These are phyloP conservation scores for human (Homo sapiens) DNA, from an alignment of 2,113 vertebrate genomes.

Conservation along the genomic window DNA sequence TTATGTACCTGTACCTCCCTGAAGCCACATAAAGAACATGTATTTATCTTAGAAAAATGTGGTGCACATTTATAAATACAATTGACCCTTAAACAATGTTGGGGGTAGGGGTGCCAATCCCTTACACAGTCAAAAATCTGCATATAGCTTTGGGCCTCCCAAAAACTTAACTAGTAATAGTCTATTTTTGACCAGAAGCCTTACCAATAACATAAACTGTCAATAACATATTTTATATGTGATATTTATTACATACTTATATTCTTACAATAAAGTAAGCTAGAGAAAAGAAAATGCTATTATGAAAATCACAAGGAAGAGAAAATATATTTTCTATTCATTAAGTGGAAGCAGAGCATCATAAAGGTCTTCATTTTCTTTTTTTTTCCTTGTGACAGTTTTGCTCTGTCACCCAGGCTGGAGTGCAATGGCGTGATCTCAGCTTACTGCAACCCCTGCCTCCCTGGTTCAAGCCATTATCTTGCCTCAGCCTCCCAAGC, in stretches of 20 bases:
- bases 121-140: background rate
- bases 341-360: too few relatives aligned
- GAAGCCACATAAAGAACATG: background rate
- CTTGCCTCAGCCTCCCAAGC: too few relatives aligned
- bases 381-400: too few relatives aligned
- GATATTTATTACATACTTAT: background rate
- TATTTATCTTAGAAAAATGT: conserved; percentile 22
- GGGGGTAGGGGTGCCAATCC: background rate
- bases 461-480: too few relatives aligned
- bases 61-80: background rate
- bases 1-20: background rate
- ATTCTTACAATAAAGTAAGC: background rate
- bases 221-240: background rate
- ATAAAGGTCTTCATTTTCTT: too few relatives aligned
- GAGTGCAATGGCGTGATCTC: too few relatives aligned
- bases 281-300: background rate
- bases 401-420: too few relatives aligned
- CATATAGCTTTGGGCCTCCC: background rate
- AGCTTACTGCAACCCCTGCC: too few relatives aligned
- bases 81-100: background rate
- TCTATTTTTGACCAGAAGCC: background rate
- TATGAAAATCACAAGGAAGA: background rate
- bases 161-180: background rate
- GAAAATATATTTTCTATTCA: too few relatives aligned
- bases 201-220: background rate